Evolutionary conservation across 2,797 vertebrate genomes (phyloP).

Genomic region (Rachycentron canadum): DNA sequence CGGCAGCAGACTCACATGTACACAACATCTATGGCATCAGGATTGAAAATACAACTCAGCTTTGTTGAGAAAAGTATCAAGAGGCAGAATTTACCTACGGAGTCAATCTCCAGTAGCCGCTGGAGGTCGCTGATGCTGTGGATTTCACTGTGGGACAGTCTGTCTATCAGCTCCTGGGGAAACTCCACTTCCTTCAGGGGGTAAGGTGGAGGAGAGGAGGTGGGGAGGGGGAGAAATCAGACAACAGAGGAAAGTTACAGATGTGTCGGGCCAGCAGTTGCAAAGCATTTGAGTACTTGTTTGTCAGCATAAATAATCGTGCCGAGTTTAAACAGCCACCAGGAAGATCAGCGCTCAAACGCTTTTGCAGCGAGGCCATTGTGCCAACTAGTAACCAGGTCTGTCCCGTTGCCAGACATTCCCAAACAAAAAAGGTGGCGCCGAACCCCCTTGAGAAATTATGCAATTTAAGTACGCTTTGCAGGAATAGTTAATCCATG

Average conservation of each 20-base stretch:
- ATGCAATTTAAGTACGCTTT: background rate
- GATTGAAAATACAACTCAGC: constrained; percentile 38
- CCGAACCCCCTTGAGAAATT: constrained; percentile 6
- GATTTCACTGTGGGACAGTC: constrained; percentile 96
- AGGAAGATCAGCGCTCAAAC: constrained; percentile 17
- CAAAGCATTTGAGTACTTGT: constrained; percentile 40
- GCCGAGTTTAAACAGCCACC: constrained; percentile 21
- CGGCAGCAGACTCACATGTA: constrained; percentile 29
- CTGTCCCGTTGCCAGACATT: background rate
- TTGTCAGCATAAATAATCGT: constrained; percentile 37
- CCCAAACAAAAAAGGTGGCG: background rate
- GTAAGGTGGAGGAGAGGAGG: background rate
- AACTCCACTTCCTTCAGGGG: constrained; percentile 92
- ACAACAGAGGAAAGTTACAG: constrained; percentile 65
- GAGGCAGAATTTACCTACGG: constrained; percentile 97
- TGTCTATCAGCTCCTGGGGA: constrained; percentile 96
- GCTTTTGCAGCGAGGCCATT: constrained; percentile 16
- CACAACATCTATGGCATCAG: constrained; percentile 11
- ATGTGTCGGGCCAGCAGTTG: constrained; percentile 45
- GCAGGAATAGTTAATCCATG: no score
- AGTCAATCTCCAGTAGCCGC: constrained; percentile 98
- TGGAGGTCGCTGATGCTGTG: constrained; percentile 99
- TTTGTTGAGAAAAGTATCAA: constrained; percentile 67
- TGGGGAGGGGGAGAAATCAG: constrained; percentile 49
- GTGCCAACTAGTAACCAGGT: constrained; percentile 38